phyloP scores from a whole-genome alignment of 2,888 invertebrate genomes.

The Orchestes rusci region DNA sequence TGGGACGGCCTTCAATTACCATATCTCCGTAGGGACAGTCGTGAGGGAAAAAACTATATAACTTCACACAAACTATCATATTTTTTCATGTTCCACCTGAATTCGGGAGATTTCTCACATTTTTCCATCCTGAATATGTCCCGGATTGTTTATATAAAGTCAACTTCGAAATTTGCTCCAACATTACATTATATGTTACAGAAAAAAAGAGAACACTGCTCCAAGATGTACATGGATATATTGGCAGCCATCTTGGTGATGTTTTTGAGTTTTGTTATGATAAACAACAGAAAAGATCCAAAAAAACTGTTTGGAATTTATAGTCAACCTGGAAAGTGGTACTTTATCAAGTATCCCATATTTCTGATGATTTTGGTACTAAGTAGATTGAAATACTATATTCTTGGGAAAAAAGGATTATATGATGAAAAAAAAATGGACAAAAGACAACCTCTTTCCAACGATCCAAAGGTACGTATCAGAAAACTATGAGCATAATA shows the following conservation, averaged over 20 bases:
- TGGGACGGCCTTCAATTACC: no score
- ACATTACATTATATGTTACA: no score
- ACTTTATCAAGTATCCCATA: slow-evolving; percentile 52
- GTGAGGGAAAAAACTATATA: no score
- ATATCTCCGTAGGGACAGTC: no score
- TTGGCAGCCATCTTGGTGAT: slow-evolving; percentile 15
- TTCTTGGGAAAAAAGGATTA: slow-evolving; percentile 33
- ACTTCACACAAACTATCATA: no score
- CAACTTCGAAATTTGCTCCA: no score
- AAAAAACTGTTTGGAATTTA: slow-evolving; percentile 55
- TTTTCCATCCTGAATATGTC: no score
- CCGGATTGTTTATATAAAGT: no score
- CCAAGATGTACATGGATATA: slow-evolving; percentile 22
- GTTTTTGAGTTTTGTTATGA: slow-evolving; percentile 13
- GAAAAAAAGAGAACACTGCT: no score
- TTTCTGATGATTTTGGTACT: slow-evolving; percentile 50
- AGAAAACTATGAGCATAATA: not conserved
- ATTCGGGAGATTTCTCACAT: no score
- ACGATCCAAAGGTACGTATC: slow-evolving; percentile 47
- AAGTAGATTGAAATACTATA: slow-evolving; percentile 48
- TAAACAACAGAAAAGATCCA: slow-evolving; percentile 38
- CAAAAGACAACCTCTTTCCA: slow-evolving; percentile 51
- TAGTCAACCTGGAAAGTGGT: slow-evolving; percentile 56
- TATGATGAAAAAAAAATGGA: slow-evolving; percentile 48
- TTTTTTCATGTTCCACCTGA: no score